Conservation (phyloP, 2,888 invertebrate species). For the Esperia sulphurella region DNA sequence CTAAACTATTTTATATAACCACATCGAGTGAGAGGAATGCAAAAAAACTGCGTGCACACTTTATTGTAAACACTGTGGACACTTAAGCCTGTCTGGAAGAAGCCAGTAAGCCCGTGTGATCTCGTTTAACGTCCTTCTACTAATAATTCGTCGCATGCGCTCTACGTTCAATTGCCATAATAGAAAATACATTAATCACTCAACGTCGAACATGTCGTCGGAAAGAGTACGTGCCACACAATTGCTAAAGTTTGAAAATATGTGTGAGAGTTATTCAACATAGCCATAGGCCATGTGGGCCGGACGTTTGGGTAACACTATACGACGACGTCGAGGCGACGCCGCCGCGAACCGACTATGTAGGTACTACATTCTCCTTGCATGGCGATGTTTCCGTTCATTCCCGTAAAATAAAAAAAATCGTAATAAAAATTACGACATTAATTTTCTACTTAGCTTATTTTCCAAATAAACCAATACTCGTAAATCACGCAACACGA, state of each 20-base stretch:
- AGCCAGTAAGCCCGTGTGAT: slow-evolving; percentile 44
- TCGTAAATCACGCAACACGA: not conserved
- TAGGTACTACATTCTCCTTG: too few relatives aligned
- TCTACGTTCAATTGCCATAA: slow-evolving; percentile 64
- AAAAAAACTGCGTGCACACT: slow-evolving; percentile 25
- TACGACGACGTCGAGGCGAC: not conserved
- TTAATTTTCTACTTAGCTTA: not conserved
- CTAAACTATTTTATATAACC: slow-evolving; percentile 17
- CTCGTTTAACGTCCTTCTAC: slow-evolving; percentile 50
- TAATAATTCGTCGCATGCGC: slow-evolving; percentile 72
- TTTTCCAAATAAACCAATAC: not conserved
- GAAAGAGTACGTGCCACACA: slow-evolving; percentile 40
- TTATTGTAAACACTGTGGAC: slow-evolving; percentile 33
- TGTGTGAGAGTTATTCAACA: slow-evolving; percentile 54
- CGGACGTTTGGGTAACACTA: slow-evolving; percentile 13
- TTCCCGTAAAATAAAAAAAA: too few relatives aligned
- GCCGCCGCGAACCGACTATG: not conserved
- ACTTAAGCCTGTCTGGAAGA: slow-evolving; percentile 28
- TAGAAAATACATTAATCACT: slow-evolving; percentile 68
- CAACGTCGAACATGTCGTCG: slow-evolving; percentile 41
- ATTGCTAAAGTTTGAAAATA: slow-evolving; percentile 65
- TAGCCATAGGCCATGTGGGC: slow-evolving; percentile 19
- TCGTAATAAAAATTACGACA: not conserved
- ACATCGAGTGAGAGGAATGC: slow-evolving; percentile 17
- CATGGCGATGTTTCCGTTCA: too few relatives aligned